A percentile compares a stretch with the other conserved stretches of the same genome.
Conservation (phyloP, 2,888 invertebrate genomes). For the Diarsia mendica region DNA sequence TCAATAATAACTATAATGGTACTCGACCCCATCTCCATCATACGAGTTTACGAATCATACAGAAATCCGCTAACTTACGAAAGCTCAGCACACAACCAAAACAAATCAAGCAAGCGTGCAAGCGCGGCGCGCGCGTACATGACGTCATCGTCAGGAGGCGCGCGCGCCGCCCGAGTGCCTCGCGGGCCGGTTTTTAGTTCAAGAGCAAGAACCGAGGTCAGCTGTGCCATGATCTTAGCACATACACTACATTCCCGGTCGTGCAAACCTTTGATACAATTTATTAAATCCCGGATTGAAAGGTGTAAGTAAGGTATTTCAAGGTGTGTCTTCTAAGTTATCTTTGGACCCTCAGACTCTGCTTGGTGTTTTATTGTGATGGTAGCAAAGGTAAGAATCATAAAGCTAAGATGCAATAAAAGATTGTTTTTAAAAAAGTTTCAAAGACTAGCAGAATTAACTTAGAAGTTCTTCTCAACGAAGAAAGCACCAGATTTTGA, state of each 20-base stretch:
- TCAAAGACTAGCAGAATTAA: background rate
- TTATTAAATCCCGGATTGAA: constrained; percentile 16
- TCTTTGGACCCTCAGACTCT: constrained; percentile 22
- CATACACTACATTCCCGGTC: constrained; percentile 59
- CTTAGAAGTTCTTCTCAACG: background rate
- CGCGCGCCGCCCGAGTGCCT: constrained; percentile 63
- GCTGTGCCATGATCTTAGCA: constrained; percentile 63
- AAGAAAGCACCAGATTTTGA: background rate
- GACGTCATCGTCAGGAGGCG: constrained; percentile 76
- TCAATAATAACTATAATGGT: no score
- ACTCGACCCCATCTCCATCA: background rate
- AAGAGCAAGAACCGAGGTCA: constrained; percentile 82
- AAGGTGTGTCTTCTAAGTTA: background rate
- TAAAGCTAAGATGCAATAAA: background rate
- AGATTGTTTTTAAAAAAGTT: background rate
- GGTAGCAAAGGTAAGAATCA: background rate
- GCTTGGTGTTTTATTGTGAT: background rate
- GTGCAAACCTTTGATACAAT: constrained; percentile 33
- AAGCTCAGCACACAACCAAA: constrained; percentile 55
- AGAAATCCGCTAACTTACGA: constrained; percentile 44
- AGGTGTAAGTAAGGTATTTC: background rate
- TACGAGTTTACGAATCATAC: background rate
- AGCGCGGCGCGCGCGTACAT: constrained; percentile 64
- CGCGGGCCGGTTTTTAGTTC: constrained; percentile 83
- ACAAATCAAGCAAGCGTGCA: constrained; percentile 44